These are phyloP conservation scores for Lindbergichthys nudifrons DNA, from an alignment of 2,797 vertebrate genomes.

Conservation along the genomic window DNA sequence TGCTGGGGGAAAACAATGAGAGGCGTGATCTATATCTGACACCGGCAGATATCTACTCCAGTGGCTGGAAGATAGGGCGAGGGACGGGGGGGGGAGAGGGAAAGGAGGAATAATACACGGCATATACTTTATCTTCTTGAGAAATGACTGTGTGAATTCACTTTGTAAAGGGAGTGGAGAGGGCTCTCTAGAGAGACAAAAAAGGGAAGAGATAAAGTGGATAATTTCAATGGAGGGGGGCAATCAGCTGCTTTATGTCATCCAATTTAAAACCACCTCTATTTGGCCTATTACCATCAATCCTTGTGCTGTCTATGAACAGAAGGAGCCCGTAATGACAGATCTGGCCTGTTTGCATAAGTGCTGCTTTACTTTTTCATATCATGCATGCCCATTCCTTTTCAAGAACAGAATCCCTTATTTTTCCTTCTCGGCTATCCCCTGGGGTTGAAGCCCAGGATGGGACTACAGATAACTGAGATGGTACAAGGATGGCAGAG, in stretches of 20 bases:
- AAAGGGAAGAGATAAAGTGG: constrained; percentile 38
- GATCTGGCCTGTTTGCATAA: background rate
- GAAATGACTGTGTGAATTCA: constrained; percentile 51
- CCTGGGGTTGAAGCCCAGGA: constrained; percentile 22
- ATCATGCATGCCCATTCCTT: constrained; percentile 21
- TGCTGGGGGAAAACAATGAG: constrained; percentile 57
- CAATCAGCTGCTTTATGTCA: constrained; percentile 44
- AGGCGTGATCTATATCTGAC: constrained; percentile 61
- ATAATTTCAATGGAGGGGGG: constrained; percentile 34
- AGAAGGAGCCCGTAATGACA: constrained; percentile 5
- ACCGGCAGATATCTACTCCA: constrained; percentile 40
- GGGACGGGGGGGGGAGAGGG: background rate
- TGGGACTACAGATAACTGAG: constrained; percentile 28
- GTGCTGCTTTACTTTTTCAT: constrained; percentile 10
- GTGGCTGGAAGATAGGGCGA: constrained; percentile 30
- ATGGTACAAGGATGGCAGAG: background rate
- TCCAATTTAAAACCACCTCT: constrained; percentile 26
- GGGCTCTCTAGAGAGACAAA: constrained; percentile 37
- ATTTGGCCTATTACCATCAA: constrained; percentile 25
- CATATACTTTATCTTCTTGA: constrained; percentile 63
- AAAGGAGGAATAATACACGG: constrained; percentile 42
- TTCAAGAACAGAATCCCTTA: constrained; percentile 17
- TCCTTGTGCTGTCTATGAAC: constrained; percentile 7
- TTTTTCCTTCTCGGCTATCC: background rate
- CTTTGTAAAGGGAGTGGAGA: constrained; percentile 32